phyloP scores from a whole-genome alignment of 2,888 invertebrate genomes.

The Podotricha telesiphe region DNA sequence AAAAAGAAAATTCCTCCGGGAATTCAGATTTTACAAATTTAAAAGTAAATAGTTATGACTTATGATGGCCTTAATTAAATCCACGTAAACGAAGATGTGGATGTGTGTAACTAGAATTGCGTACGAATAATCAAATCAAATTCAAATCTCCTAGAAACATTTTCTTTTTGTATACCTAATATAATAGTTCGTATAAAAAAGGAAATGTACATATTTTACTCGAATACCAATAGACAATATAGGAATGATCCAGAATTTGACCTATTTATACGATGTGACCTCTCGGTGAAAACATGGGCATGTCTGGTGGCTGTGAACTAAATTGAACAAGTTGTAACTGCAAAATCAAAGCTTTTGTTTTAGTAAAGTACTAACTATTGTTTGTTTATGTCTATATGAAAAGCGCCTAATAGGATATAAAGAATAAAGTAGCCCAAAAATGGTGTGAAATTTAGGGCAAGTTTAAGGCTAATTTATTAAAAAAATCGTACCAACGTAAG shows the following conservation, averaged over 20 bases:
- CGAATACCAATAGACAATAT: not conserved
- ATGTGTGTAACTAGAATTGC: too few species aligned
- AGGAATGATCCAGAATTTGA: constrained; percentile 2
- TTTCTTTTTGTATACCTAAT: not conserved
- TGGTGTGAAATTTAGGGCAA: too few species aligned
- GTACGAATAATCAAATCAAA: too few species aligned
- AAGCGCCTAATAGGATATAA: too few species aligned
- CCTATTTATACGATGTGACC: constrained; percentile 7
- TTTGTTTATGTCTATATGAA: not conserved
- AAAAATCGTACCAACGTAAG: too few species aligned
- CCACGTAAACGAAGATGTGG: too few species aligned
- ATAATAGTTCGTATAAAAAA: not conserved
- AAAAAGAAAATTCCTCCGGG: too few species aligned
- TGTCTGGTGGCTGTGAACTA: constrained; percentile 8
- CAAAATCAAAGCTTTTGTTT: constrained; percentile 1
- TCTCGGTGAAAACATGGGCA: constrained; percentile 1
- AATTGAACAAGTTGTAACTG: constrained; percentile 8
- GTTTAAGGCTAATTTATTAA: too few species aligned
- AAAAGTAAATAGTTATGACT: too few species aligned
- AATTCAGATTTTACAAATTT: too few species aligned
- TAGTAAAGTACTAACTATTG: not conserved
- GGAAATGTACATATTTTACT: not conserved
- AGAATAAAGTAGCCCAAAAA: too few species aligned
- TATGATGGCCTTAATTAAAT: too few species aligned
- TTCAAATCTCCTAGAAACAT: not conserved